phyloP scores from a whole-genome alignment of 1,140 invertebrate species.

The Drosophila tani region DNA sequence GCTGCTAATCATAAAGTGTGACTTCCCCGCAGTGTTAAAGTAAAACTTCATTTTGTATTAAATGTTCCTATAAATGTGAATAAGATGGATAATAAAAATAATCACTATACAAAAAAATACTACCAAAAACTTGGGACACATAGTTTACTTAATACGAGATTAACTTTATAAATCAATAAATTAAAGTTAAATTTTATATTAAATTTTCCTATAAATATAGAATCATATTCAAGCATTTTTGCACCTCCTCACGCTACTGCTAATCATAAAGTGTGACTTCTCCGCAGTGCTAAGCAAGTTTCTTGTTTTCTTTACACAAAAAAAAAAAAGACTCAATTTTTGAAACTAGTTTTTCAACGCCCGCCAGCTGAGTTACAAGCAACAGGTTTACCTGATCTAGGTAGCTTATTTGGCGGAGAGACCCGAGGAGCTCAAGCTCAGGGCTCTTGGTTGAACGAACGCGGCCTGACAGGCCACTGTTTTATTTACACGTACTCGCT shows the following conservation, averaged over 20 bases:
- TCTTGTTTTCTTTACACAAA: not conserved
- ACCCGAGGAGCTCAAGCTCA: slow-evolving; percentile 21
- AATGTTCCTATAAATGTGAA: too few species aligned
- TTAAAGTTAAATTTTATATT: not conserved
- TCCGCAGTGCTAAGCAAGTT: slow-evolving; percentile 3
- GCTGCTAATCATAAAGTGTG: not conserved
- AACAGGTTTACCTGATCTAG: slow-evolving; percentile 62
- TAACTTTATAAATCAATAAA: too few species aligned
- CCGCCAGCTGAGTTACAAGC: slow-evolving; percentile 53
- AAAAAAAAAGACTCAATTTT: slow-evolving; percentile 19
- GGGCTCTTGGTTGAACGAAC: slow-evolving; percentile 66
- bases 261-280: slow-evolving; percentile 23
- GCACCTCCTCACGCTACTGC: not conserved
- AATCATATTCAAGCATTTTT: not conserved
- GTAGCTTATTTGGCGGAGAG: slow-evolving; percentile 11
- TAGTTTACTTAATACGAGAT: too few species aligned
- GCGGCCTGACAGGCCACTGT: slow-evolving; percentile 6
- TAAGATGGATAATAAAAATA: too few species aligned
- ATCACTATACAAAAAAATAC: too few species aligned
- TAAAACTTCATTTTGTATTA: too few species aligned
- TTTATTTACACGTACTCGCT: slow-evolving; percentile 48
- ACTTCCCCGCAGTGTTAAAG: slow-evolving; percentile 15
- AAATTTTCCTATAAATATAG: not conserved
- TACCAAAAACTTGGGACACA: too few species aligned
- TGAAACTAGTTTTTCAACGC: slow-evolving; percentile 64